Evolutionary conservation across 2,797 vertebrate species (phyloP).

Genomic region (Alectoris magna): DNA sequence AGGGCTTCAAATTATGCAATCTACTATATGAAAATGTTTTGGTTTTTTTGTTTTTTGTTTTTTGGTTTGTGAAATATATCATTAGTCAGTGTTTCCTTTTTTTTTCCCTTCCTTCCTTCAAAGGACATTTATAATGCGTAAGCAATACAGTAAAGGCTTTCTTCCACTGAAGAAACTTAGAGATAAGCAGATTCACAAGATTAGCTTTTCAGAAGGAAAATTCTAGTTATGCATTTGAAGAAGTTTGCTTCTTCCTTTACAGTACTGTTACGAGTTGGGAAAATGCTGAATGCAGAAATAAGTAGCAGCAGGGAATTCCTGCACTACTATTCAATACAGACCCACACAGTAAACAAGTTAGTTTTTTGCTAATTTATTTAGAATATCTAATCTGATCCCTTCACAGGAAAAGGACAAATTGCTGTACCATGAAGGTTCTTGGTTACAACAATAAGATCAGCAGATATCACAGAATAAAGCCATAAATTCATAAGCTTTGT

Average conservation of each 20-base stretch:
- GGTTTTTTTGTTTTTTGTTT: background rate
- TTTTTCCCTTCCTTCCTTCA: background rate
- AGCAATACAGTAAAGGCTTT: constrained; percentile 17
- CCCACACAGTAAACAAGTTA: background rate
- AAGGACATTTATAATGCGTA: constrained; percentile 25
- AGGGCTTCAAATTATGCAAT: background rate
- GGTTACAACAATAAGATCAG: background rate
- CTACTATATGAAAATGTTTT: background rate
- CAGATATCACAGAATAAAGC: background rate
- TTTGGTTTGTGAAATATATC: background rate
- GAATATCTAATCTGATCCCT: background rate
- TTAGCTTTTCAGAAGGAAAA: constrained; percentile 32
- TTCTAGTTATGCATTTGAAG: constrained; percentile 24
- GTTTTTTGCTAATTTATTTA: constrained; percentile 1
- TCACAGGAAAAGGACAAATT: background rate
- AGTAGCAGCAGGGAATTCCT: constrained; percentile 25
- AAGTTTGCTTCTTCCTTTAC: constrained; percentile 14
- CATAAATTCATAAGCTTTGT: background rate
- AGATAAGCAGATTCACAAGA: constrained; percentile 34
- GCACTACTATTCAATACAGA: background rate
- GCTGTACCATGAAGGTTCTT: background rate
- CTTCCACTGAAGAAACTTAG: constrained; percentile 30
- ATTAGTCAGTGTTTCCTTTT: background rate
- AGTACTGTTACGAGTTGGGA: background rate
- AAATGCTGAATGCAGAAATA: background rate